Base-by-base conservation (phyloP, 2,113 vertebrate genomes). In the Hippocampus abdominalis region DNA sequence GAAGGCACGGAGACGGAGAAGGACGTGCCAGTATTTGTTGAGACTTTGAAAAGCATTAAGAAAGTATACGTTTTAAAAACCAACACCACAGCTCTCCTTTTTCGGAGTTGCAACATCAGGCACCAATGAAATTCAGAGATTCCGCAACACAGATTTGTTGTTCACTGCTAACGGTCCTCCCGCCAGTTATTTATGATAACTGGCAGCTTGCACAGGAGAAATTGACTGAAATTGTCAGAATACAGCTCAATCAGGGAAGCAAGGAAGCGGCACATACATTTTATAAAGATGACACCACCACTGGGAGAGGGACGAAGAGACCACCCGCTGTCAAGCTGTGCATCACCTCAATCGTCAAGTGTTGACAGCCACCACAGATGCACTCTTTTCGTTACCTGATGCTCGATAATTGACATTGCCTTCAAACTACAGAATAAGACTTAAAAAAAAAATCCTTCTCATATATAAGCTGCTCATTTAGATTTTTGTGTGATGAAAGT, bases 351-450 rank as follows among this genome's bases (percentile, higher is more conserved):
- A 87, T 93, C 93, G 89, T 91, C 91, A 80, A 87, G 91, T 89
- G 89, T 91, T 94, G 92, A 93, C 90, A 92, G 90, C 91, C 86
- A 74, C 86, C 91, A 91, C 87, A 93, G 92, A 90, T 94, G 93
- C 87, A 78, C 84, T 92, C 93, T 94, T 94, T 93, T 93, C 74
- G 80, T 91, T 93, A 92, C 89, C 92, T 93, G 91, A 95, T 93
- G 92, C 93, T 92, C 92, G 94, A 93, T 94, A 94, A 95, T 95
- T 94, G 94, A 89, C 76, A 78, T 87, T 90, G 88, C 79, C 87
- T 91, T 90, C 87, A 75, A 83, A 83, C 16, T 49, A 68, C 78
- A 71, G 53, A 78, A 79, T 76, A 23, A 65, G 63, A 49, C 59
- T n/a, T n/a, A n/a, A n/a, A n/a, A 65, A 75, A 62, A 77, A 68